Evolutionary conservation across 1,140 invertebrate species (phyloP).

Genomic region (Leptinotarsa undecemlineata): DNA sequence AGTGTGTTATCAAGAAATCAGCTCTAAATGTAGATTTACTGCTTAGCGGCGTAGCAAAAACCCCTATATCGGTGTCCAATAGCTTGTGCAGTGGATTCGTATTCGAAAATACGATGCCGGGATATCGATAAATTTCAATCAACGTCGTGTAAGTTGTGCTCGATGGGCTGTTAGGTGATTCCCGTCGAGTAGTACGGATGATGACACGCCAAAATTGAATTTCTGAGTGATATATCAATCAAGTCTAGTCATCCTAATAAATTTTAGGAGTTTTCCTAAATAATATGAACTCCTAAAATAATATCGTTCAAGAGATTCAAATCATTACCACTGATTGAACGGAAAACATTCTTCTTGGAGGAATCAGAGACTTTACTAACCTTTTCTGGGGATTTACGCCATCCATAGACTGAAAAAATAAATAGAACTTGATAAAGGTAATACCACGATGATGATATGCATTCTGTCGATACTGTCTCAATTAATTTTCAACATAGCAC

Average conservation of each 20-base stretch:
- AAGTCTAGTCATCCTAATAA: background rate
- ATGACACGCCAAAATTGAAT: conserved; percentile 5
- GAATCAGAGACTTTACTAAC: no score
- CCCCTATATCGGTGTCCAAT: conserved; percentile 27
- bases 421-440: no score
- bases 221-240: background rate
- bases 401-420: no score
- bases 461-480: no score
- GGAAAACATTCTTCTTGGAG: no score
- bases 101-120: conserved; percentile 29
- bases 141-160: conserved; percentile 37
- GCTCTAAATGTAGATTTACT: conserved; percentile 33
- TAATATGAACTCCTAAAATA: no score
- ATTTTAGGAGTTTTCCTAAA: background rate
- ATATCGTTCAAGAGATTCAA: no score
- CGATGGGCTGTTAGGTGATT: conserved; percentile 32
- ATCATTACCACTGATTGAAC: no score
- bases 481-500: no score
- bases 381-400: no score
- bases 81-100: conserved; percentile 22
- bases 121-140: conserved; percentile 37
- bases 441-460: no score
- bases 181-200: conserved; percentile 23
- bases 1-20: conserved; percentile 30
- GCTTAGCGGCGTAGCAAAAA: conserved; percentile 20